These are phyloP conservation scores for Gymnothorax reevesii DNA, from an alignment of 2,797 vertebrate genomes.

Conservation along the genomic window DNA sequence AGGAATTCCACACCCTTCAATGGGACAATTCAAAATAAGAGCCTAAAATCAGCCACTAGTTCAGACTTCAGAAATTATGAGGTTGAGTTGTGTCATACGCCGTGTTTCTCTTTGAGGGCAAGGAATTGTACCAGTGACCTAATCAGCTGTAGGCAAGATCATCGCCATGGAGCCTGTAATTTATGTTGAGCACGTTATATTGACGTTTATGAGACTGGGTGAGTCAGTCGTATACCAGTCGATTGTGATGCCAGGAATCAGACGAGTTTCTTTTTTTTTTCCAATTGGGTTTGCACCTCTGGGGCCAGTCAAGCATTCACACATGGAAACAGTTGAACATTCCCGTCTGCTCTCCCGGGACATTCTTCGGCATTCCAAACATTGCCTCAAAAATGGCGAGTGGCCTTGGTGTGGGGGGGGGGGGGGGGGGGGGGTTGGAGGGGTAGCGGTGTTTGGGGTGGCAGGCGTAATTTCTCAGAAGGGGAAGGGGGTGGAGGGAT, in stretches of 20 bases:
- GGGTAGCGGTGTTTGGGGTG: not conserved
- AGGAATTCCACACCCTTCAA: not conserved
- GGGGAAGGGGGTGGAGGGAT: too few relatives aligned
- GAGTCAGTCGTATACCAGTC: not conserved
- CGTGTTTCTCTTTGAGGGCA: not conserved
- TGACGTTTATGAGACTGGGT: not conserved
- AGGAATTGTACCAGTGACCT: not conserved
- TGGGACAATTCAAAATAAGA: too few relatives aligned
- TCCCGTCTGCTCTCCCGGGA: not conserved
- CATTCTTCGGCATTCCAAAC: not conserved
- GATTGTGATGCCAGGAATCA: not conserved
- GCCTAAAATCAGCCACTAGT: not conserved
- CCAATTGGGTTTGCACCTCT: not conserved
- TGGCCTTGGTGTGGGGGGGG: not conserved
- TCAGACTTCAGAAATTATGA: not conserved
- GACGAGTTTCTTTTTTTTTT: not conserved
- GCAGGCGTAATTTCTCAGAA: not conserved
- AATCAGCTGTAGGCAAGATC: not conserved
- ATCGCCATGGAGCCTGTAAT: not conserved
- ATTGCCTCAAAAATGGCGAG: not conserved
- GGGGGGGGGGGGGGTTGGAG: not conserved
- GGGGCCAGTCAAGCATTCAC: not conserved
- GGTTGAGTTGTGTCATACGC: not conserved
- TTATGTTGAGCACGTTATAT: not conserved
- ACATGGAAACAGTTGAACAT: slow-evolving; percentile 4